Evolutionary conservation across 2,113 vertebrate species (phyloP).

Genomic region (Elgaria multicarinata): DNA sequence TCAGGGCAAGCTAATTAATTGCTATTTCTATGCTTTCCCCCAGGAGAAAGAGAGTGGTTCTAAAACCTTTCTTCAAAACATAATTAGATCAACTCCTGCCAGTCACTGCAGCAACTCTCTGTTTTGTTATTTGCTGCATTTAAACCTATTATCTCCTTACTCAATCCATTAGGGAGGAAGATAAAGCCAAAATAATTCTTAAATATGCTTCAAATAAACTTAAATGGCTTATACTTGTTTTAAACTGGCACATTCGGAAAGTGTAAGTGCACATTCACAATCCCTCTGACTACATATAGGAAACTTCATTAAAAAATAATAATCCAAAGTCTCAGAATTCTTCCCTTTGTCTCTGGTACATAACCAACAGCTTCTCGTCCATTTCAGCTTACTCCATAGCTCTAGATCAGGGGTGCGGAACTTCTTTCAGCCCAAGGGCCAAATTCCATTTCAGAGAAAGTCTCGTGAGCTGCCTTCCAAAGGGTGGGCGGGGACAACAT

Average conservation of each 20-base stretch:
- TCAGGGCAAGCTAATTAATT: conserved; percentile 27
- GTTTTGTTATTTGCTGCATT: conserved; percentile 65
- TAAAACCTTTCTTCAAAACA: conserved; percentile 35
- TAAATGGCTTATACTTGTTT: conserved; percentile 52
- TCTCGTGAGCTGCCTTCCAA: too few relatives aligned
- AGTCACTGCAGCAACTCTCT: conserved; percentile 57
- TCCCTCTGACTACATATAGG: not conserved
- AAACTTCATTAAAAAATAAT: not conserved
- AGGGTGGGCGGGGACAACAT: too few relatives aligned
- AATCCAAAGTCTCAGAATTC: not conserved
- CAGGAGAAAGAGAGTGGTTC: conserved; percentile 28
- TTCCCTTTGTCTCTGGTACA: conserved; percentile 8
- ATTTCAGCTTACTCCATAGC: not conserved
- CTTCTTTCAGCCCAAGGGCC: too few relatives aligned
- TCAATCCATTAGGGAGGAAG: conserved; percentile 63
- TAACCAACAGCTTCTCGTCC: not conserved
- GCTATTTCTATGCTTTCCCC: conserved; percentile 21
- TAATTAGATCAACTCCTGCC: conserved; percentile 67
- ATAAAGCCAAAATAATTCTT: conserved; percentile 59
- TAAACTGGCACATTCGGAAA: conserved; percentile 29
- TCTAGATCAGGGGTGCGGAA: too few relatives aligned
- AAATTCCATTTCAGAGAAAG: too few relatives aligned
- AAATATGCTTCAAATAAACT: conserved; percentile 49
- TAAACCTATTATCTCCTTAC: conserved; percentile 71
- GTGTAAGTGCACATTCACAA: conserved; percentile 21